Evolutionary conservation across 2,888 invertebrate species (phyloP).

Genomic region (Caenorhabditis sp.): DNA sequence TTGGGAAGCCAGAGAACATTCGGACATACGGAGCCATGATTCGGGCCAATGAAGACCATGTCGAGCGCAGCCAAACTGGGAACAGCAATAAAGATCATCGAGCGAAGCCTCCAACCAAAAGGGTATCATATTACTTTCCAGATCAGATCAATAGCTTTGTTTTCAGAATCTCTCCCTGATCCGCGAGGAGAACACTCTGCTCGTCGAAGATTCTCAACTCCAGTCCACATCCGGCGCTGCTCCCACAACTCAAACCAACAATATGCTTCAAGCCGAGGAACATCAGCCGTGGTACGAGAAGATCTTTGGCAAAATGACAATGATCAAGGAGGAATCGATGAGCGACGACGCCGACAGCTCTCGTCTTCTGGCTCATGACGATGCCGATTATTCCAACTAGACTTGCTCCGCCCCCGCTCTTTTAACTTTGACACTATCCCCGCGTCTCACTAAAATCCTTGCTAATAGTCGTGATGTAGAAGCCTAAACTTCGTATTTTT

Average conservation of each 20-base stretch:
- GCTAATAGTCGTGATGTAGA: slow-evolving; percentile 4
- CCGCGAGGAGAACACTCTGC: slow-evolving; percentile 59
- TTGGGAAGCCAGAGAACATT: slow-evolving; percentile 63
- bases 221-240: slow-evolving; percentile 8
- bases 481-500: neutral
- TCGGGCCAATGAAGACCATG: slow-evolving; percentile 59
- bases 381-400: slow-evolving; percentile 19
- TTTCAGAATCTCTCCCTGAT: slow-evolving; percentile 60
- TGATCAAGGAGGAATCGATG: slow-evolving; percentile 63
- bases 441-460: neutral
- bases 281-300: slow-evolving; percentile 60
- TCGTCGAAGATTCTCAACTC: slow-evolving; percentile 47
- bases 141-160: neutral
- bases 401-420: neutral
- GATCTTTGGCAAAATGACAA: slow-evolving; percentile 66
- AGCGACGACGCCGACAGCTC: slow-evolving; percentile 25
- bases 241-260: slow-evolving; percentile 11
- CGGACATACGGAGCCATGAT: slow-evolving; percentile 60
- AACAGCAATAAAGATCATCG: slow-evolving; percentile 29
- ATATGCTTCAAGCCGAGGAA: slow-evolving; percentile 18
- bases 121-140: slow-evolving; percentile 13
- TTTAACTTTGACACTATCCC: slow-evolving; percentile 2
- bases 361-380: slow-evolving; percentile 25
- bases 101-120: slow-evolving; percentile 22
- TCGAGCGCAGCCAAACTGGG: slow-evolving; percentile 45